Conservation (phyloP, 2,113 vertebrate genomes). For the Coptodon rendalli region DNA sequence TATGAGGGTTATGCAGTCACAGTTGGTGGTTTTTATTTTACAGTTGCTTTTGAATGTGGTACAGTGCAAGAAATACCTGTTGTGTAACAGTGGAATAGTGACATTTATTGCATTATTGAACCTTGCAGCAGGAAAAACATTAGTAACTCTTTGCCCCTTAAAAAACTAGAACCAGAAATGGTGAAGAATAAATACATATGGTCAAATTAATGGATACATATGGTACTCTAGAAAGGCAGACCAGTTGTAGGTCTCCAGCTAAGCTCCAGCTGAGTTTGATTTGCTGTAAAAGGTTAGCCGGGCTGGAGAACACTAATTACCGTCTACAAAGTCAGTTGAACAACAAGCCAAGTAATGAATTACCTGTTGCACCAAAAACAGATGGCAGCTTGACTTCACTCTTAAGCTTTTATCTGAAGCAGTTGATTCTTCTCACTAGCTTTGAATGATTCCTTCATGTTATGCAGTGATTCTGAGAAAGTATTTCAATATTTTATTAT, state of each 20-base stretch:
- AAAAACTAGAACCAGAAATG: neutral
- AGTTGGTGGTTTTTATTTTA: neutral
- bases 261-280: constrained; percentile 19
- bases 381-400: constrained; percentile 17
- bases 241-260: neutral
- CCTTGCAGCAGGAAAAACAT: neutral
- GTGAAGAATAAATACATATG: neutral
- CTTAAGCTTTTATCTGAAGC: neutral
- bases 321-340: constrained; percentile 7
- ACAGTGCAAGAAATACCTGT: neutral
- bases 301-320: constrained; percentile 19
- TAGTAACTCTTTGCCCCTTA: neutral
- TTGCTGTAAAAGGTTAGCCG: constrained; percentile 15
- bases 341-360: constrained; percentile 39
- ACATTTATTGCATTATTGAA: constrained; percentile 8
- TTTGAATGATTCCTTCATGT: neutral
- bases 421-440: neutral
- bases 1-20: neutral
- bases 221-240: neutral
- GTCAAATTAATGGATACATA: neutral
- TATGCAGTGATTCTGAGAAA: neutral
- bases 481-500: neutral
- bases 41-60: neutral
- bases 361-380: constrained; percentile 7
- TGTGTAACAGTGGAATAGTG: constrained; percentile 5